phyloP scores from a whole-genome alignment of 2,888 invertebrate genomes.

The Meghimatium bilineatum region DNA sequence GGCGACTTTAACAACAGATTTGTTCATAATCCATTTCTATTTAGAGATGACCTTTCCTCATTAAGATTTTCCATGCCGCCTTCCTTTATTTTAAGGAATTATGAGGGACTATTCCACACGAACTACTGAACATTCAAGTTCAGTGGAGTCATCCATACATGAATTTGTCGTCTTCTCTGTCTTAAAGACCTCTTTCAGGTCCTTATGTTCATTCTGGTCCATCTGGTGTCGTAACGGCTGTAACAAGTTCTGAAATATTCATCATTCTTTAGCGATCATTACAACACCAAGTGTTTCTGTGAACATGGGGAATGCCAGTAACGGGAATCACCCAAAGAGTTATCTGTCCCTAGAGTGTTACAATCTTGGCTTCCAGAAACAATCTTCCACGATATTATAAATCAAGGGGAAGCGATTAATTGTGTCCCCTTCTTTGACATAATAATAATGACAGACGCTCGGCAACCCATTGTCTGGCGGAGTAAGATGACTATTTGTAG shows the following conservation, averaged over 20 bases:
- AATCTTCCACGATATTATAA: not conserved
- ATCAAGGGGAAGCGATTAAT: constrained; percentile 39
- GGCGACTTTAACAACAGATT: constrained; percentile 20
- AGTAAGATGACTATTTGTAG: constrained; percentile 11
- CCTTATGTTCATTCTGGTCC: constrained; percentile 17
- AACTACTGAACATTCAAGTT: constrained; percentile 1
- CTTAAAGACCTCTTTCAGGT: constrained; percentile 3
- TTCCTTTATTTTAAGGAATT: not conserved
- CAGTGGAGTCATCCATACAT: not conserved
- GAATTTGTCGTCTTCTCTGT: not conserved
- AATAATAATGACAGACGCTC: constrained; percentile 31
- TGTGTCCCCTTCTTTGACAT: constrained; percentile 25
- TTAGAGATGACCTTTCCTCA: not conserved
- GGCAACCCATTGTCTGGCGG: constrained; percentile 18
- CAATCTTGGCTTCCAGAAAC: constrained; percentile 33
- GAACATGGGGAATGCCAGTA: constrained; percentile 9
- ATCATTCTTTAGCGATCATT: constrained; percentile 42
- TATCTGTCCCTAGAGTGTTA: constrained; percentile 21
- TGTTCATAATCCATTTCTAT: not conserved
- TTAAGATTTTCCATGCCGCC: not conserved
- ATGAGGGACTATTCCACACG: not conserved
- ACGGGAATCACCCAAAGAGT: constrained; percentile 1
- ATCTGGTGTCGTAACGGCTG: constrained; percentile 23
- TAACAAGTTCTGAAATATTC: constrained; percentile 39
- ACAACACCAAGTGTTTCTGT: constrained; percentile 17